Base-by-base conservation (phyloP, 2,113 vertebrate genomes). In the Gnathonemus longibarbis region DNA sequence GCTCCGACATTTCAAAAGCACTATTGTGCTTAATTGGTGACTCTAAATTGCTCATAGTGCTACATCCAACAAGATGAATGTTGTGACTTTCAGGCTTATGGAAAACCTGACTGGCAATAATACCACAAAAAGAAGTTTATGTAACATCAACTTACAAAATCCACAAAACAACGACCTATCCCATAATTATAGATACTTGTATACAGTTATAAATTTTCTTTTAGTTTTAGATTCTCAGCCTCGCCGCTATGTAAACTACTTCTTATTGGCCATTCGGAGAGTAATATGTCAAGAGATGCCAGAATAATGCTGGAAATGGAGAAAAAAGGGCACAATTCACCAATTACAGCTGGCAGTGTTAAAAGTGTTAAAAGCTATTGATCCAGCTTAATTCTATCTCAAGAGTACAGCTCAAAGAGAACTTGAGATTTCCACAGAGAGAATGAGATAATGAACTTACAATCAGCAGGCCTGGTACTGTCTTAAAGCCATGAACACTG, bases 271-370 rank as follows among this genome's bases (percentile, higher is more conserved):
- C 15, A 42, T 80, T 42, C 35, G 15, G 4, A 42, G 74, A 8
- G 1, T 39, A 17, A 0, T 7, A 11, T 70, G 62, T 70, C 7
- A 42, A 35, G 6, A 39, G 17, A 42, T 48, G 42, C 24, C 19
- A 84, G 24, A 42, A 84, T 45, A 48, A 27, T 48, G 2, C 24
- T 13, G 39, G 83, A 74, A 19, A 56, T 48, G 5, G 24, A 49
- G 35, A 21, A 88, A 88, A 88, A 88, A 49, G 66, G 92, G 90
- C 24, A 91, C 90, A 88, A 88, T 31, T 70, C 9, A 87, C 49
- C 83, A 89, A 92, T 92, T 90, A 91, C 56, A 92, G 91, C 66
- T 92, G 92, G 91, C 90, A 91, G 89, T 84, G 77, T 86, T 89
- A 87, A 87, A 92, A 91, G 89, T 84, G 77, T 86, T 89, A 87